Base-by-base conservation (phyloP, 2,113 vertebrate species). In the Protomyctophum bolini region DNA sequence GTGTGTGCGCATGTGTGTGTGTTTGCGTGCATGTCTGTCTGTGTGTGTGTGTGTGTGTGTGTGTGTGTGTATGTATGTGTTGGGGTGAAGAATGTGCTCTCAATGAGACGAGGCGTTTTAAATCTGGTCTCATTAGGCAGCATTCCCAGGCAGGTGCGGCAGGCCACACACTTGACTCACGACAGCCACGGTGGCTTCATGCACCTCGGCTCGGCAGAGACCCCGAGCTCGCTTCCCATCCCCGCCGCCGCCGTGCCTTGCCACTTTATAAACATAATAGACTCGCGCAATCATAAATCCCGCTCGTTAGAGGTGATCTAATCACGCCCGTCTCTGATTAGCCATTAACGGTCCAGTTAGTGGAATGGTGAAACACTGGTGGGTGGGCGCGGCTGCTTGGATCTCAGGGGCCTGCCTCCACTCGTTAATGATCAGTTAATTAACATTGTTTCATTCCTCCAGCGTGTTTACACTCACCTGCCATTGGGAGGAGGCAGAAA, bases 271-370 rank as follows among this genome's bases (percentile, higher is more conserved):
- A 68, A 46, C 66, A 64, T 58, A 78, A 87, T 73, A 70, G 70
- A 77, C 74, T 72, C 14, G 4, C 46, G 64, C 74, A 81, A 76
- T 87, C 87, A 88, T 90, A 90, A 91, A 91, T 91, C 88, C 77
- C 68, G 81, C 87, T 88, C 73, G 76, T 91, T 89, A 91, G 84
- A 90, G 76, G 76, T 75, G 55, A 81, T 87, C 77, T 88, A 91
- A 89, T 87, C 80, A 66, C 81, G 83, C 84, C 77, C 46, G 80
- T 81, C 82, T 87, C 90, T 90, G 89, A 91, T 91, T 91, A 91
- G 89, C 85, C 90, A 88, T 91, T 89, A 91, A 85, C 89, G 81
- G 90, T 88, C 87, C 90, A 82, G 86, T 91, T 91, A 89, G 89
- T 83, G 85, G 73, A 83, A 88, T 87, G 83, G 84, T 75, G 79